Percentiles rank a stretch among this genome's conserved stretches.
Evolutionary conservation across 2,113 vertebrate genomes (phyloP).

Genomic region (Serilophus lunatus): DNA sequence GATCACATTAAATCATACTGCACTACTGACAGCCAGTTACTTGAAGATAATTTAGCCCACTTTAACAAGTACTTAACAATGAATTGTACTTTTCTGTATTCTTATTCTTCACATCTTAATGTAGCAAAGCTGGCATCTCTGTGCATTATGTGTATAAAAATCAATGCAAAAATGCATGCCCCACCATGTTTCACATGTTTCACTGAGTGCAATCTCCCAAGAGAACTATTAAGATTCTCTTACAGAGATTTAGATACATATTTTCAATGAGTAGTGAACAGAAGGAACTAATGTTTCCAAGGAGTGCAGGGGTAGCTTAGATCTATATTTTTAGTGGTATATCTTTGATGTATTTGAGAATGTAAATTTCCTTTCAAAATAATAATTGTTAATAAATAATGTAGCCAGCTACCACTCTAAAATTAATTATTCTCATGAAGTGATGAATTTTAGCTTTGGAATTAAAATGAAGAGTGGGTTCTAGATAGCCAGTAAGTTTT

Average conservation of each 20-base stretch:
- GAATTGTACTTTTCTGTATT: slow-evolving; percentile 36
- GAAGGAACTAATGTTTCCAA: slow-evolving; percentile 5
- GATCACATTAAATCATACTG: slow-evolving; percentile 45
- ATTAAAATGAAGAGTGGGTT: slow-evolving; percentile 8
- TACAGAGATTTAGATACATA: not conserved
- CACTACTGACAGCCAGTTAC: slow-evolving; percentile 25
- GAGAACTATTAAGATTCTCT: slow-evolving; percentile 26
- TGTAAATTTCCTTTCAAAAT: slow-evolving; percentile 35
- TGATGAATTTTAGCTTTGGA: slow-evolving; percentile 20
- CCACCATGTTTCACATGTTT: not conserved
- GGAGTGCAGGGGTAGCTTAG: slow-evolving; percentile 36
- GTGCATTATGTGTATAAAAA: not conserved
- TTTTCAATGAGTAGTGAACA: slow-evolving; percentile 40
- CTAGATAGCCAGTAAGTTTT: not conserved
- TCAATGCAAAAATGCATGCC: slow-evolving; percentile 3
- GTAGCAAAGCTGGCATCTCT: not conserved
- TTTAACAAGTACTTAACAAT: slow-evolving; percentile 55
- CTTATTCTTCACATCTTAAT: slow-evolving; percentile 18
- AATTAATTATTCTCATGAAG: slow-evolving; percentile 49
- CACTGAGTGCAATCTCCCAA: not conserved
- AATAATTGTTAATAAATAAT: slow-evolving; percentile 50
- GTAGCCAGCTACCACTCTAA: not conserved
- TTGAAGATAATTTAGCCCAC: slow-evolving; percentile 47
- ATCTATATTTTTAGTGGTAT: slow-evolving; percentile 33
- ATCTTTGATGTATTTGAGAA: slow-evolving; percentile 30